A percentile compares a stretch with the other conserved stretches of the same genome.
Conservation (phyloP, 2,113 vertebrate genomes). For the Labeo catla region DNA sequence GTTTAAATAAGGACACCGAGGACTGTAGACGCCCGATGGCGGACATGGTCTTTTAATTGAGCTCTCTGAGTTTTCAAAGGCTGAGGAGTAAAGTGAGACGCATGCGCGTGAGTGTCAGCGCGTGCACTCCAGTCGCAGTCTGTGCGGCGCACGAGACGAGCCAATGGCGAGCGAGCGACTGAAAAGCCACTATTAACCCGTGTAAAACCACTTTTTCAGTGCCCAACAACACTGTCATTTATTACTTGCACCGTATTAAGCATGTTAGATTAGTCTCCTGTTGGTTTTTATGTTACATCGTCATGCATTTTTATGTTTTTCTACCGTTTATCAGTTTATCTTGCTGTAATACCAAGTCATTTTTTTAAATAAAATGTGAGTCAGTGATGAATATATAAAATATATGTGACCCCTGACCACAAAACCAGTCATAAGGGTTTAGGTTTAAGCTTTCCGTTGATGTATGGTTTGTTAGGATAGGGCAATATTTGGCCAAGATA, state of each 20-base stretch:
- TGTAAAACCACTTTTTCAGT: constrained; percentile 4
- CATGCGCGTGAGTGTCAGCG: constrained; percentile 76
- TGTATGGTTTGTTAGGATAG: too few species aligned
- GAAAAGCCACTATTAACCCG: constrained; percentile 59
- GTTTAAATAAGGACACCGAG: constrained; percentile 72
- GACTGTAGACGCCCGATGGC: constrained; percentile 73
- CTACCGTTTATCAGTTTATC: background rate
- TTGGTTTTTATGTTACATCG: background rate
- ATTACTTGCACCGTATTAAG: background rate
- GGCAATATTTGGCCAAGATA: too few species aligned
- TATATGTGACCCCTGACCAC: background rate
- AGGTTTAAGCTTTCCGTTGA: too few species aligned
- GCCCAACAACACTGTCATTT: constrained; percentile 6
- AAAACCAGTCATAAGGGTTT: too few species aligned
- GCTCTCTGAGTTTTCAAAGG: constrained; percentile 79
- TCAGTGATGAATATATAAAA: background rate
- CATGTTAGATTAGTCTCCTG: background rate
- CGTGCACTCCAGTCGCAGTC: constrained; percentile 64
- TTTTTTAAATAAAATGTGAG: background rate
- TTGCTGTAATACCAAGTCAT: background rate
- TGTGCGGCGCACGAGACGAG: constrained; percentile 58
- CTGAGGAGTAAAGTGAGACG: constrained; percentile 72
- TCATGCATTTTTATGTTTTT: background rate
- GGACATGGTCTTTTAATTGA: constrained; percentile 84
- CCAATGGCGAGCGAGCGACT: constrained; percentile 67